Evolutionary conservation across 2,113 vertebrate species (phyloP).

Genomic region (Acrocephalus arundinaceus): DNA sequence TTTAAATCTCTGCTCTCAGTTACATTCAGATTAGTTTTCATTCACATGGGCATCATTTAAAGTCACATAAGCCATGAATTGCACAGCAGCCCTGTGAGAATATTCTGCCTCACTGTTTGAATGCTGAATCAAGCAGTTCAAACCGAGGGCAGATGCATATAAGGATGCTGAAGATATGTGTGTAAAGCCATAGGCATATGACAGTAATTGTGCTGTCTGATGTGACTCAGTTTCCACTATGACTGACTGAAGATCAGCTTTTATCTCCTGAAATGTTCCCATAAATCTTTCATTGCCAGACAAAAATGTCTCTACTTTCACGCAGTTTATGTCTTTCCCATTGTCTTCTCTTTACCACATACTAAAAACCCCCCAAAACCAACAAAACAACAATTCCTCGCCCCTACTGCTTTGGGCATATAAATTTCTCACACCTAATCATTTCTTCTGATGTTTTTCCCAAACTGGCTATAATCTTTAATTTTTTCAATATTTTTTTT

Average conservation of each 20-base stretch:
- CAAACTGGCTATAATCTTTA: background rate
- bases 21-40: background rate
- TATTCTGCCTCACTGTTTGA: background rate
- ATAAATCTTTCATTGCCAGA: background rate
- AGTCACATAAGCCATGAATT: background rate
- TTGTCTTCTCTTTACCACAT: background rate
- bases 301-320: background rate
- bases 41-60: background rate
- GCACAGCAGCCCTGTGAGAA: background rate
- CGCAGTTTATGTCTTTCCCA: background rate
- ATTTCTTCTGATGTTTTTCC: background rate
- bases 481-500: background rate
- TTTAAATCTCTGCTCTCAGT: background rate
- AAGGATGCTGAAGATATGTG: background rate
- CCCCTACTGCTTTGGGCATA: background rate
- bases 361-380: background rate
- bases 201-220: background rate
- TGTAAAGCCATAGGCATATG: background rate
- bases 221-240: background rate
- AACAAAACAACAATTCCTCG: background rate
- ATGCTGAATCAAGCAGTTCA: constrained; percentile 8
- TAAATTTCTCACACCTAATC: background rate
- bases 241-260: background rate
- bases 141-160: background rate
- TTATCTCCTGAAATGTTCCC: background rate